Conservation (phyloP, 2,113 vertebrate species). For the Cynocephalus volans region DNA sequence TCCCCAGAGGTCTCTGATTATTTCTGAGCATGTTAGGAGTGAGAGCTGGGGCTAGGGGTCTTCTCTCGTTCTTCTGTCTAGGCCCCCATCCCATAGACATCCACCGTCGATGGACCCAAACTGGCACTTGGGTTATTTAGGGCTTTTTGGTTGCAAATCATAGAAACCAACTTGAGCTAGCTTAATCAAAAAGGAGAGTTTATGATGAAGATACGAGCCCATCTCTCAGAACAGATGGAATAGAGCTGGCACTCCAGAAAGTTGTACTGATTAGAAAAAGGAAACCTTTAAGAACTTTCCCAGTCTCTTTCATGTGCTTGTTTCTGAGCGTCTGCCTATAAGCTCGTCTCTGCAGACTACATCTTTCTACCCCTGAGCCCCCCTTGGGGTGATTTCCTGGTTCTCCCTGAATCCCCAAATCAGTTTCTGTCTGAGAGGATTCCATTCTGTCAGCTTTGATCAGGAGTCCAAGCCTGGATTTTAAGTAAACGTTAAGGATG, state of each 20-base stretch:
- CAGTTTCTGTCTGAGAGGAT: not conserved
- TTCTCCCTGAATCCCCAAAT: not conserved
- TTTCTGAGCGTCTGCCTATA: not conserved
- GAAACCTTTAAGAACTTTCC: not conserved
- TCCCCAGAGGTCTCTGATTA: not conserved
- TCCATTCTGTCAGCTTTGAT: not conserved
- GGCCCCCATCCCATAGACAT: not conserved
- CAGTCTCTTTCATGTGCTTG: not conserved
- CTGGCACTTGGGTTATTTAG: not conserved
- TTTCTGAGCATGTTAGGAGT: not conserved
- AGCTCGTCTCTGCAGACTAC: not conserved
- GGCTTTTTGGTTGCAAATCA: not conserved
- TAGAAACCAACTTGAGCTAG: not conserved
- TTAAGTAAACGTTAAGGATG: not conserved
- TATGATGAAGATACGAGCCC: not conserved
- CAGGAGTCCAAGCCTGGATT: not conserved
- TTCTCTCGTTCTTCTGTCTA: not conserved
- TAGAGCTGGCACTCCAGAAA: not conserved
- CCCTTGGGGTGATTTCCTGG: not conserved
- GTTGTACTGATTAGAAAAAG: conserved; percentile 41
- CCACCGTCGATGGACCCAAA: not conserved
- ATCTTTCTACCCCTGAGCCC: not conserved
- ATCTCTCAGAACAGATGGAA: not conserved
- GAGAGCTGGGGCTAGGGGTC: not conserved
- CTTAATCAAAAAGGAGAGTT: conserved; percentile 4